Conservation (phyloP, 2,797 vertebrate species). For the Peromyscus aztecus region DNA sequence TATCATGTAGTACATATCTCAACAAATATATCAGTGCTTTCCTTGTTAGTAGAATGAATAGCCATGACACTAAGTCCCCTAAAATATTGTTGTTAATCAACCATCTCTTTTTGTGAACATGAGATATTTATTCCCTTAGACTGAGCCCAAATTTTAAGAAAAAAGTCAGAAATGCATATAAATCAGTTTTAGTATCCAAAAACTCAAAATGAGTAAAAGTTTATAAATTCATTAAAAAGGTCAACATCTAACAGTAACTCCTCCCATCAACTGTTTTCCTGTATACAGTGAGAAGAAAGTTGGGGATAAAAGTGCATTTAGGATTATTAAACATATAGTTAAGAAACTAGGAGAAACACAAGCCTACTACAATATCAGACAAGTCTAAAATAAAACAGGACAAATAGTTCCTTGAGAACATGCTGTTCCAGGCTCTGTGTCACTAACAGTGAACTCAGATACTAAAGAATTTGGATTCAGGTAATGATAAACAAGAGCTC, state of each 20-base stretch:
- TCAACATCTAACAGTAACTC: not conserved
- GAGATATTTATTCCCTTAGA: constrained; percentile 5
- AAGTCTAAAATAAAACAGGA: not conserved
- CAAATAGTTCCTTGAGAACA: not conserved
- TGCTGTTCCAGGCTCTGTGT: not conserved
- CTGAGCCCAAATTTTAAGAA: not conserved
- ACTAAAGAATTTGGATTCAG: constrained; percentile 20
- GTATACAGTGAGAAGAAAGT: not conserved
- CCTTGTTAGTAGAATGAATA: constrained; percentile 53
- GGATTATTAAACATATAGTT: not conserved
- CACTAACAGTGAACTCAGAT: not conserved
- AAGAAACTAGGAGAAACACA: not conserved
- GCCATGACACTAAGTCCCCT: not conserved
- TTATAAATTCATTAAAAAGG: constrained; percentile 23
- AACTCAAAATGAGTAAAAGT: not conserved
- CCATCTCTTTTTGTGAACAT: constrained; percentile 43
- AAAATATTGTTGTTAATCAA: constrained; percentile 73
- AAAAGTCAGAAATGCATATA: not conserved
- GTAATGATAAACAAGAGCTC: not conserved
- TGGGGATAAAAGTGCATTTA: not conserved
- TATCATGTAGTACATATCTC: not conserved
- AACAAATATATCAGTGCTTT: constrained; percentile 26
- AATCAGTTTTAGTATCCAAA: constrained; percentile 11
- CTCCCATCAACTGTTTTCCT: not conserved
- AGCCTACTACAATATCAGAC: not conserved